Base-by-base conservation (phyloP, 2,888 invertebrate species). In the Stratiomys singularior region DNA sequence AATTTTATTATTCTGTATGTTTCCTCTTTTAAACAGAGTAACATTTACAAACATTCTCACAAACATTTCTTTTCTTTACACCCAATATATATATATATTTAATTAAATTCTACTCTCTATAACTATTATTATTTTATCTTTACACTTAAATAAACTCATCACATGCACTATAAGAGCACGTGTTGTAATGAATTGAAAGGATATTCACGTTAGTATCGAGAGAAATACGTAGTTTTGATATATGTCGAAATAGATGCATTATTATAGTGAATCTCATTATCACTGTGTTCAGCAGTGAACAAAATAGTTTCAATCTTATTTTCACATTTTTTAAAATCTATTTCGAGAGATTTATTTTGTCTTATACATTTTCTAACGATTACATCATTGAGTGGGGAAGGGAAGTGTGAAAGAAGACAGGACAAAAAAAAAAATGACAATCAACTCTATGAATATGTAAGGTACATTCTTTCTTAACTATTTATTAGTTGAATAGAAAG, bases 11-110 rank as follows among this genome's bases (percentile, higher is more conserved):
- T 18, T 67, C 37, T 74, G 15, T 72, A 23, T 58, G 28, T 18
- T 74, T 74, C 60, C 37, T 74, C 60, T 74, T 30, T 56, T 52
- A 74, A 74, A 72, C 56, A 69, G 52, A 69, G 52, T 18, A 46
- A 72, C 18, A 37, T 74, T 74, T 56, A 72, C 71, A 72, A 72
- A 72, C 56, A 72, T 72, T 56, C 52, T 72, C 28, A 72, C 71
- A 72, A 72, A 72, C 47, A 47, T 27, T 56, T 56, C 25, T 13
- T 52, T 18, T 21, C 47, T 23, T 69, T 69, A 69, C 15, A 47
- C 25, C 23, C 47, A 69, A 37, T 66, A 15, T 52, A 60, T 47
- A 37, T 66, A 15, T 52, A 60, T 47, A 25, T 13, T 21, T 69
- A 21, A 21, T 13, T 74, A 74, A 37, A 21, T 23, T 37, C 60